Evolutionary conservation across 2,888 invertebrate genomes (phyloP).

Genomic region (Odontothrips loti): DNA sequence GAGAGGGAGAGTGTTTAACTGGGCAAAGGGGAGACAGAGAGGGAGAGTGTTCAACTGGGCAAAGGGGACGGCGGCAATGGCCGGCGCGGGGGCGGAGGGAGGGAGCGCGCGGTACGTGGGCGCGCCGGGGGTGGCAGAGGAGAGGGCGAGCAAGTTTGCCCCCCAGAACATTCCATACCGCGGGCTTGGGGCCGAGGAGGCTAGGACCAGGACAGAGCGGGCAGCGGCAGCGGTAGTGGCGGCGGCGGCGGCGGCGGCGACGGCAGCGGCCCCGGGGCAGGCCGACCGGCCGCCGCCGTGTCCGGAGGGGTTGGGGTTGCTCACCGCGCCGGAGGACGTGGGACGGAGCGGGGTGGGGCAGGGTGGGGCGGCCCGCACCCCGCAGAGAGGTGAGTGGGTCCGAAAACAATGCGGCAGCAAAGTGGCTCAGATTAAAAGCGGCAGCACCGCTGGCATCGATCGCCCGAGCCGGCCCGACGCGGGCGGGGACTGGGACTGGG

Average conservation of each 20-base stretch:
- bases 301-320: neutral
- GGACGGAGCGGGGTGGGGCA: no score
- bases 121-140: neutral
- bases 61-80: neutral
- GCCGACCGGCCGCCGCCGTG: neutral
- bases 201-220: no score
- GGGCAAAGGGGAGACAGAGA: no score
- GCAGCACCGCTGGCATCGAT: neutral
- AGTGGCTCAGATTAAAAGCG: slow-evolving; percentile 11
- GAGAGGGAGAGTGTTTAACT: no score
- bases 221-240: neutral
- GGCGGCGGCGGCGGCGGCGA: neutral
- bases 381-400: neutral
- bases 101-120: neutral
- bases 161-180: slow-evolving; percentile 5
- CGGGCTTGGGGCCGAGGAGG: neutral
- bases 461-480: neutral
- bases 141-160: neutral
- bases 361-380: neutral
- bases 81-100: neutral
- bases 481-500: neutral
- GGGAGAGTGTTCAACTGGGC: no score
- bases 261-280: neutral
- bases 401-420: neutral
- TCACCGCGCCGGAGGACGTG: no score